Evolutionary conservation across 2,888 invertebrate genomes (phyloP).

Genomic region (Napeogenes inachia): DNA sequence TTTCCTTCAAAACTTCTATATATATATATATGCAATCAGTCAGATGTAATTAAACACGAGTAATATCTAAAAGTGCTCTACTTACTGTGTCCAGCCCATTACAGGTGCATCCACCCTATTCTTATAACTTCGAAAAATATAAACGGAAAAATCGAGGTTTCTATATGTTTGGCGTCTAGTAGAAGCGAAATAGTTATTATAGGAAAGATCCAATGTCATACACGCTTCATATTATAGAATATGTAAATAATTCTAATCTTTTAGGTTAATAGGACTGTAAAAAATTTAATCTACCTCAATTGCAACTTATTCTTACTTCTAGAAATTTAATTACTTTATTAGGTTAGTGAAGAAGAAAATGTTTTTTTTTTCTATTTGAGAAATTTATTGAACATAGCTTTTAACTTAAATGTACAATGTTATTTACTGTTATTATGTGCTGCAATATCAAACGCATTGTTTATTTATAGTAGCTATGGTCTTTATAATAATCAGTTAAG

Average conservation of each 20-base stretch:
- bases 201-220: constrained; percentile 61
- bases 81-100: too few relatives aligned
- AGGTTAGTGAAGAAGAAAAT: constrained; percentile 65
- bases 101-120: not conserved
- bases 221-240: constrained; percentile 62
- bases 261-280: constrained; percentile 77
- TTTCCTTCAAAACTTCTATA: too few relatives aligned
- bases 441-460: constrained; percentile 50
- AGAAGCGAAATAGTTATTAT: constrained; percentile 42
- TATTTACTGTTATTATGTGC: constrained; percentile 53
- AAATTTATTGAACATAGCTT: constrained; percentile 28
- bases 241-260: constrained; percentile 74
- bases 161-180: constrained; percentile 37
- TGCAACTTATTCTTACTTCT: constrained; percentile 71
- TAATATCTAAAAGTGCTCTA: too few relatives aligned
- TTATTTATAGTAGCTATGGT: too few relatives aligned
- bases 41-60: too few relatives aligned
- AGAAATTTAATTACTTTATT: constrained; percentile 68
- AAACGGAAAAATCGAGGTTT: not conserved
- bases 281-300: constrained; percentile 77
- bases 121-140: not conserved
- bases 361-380: constrained; percentile 55
- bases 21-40: too few relatives aligned
- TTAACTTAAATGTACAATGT: not conserved
- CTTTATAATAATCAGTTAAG: too few relatives aligned